Conservation (phyloP, 2,797 vertebrate genomes). For the Scolopax rusticola region DNA sequence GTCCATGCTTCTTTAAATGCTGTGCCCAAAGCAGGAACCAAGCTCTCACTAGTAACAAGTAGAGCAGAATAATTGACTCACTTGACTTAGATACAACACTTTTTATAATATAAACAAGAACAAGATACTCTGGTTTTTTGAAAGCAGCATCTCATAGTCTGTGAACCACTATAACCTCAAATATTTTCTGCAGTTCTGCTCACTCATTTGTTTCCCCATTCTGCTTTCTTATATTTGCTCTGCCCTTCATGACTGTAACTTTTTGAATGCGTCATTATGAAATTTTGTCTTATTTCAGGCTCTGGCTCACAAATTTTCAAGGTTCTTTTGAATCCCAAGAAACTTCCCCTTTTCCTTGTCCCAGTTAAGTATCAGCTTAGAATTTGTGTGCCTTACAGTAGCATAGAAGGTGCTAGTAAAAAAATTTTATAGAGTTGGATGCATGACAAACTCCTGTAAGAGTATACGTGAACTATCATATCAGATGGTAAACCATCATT, state of each 20-base stretch:
- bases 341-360: background rate
- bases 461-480: background rate
- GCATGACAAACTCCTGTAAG: background rate
- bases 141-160: background rate
- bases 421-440: background rate
- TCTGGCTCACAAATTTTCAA: background rate
- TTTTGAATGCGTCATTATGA: background rate
- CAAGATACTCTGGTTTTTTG: background rate
- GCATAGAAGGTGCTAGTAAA: background rate
- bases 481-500: background rate
- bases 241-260: background rate
- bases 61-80: constrained; percentile 65
- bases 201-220: background rate
- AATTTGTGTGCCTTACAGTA: background rate
- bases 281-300: background rate
- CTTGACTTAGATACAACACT: constrained; percentile 17
- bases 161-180: background rate
- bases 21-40: background rate
- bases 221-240: background rate
- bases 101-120: background rate
- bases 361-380: background rate
- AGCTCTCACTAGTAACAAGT: constrained; percentile 28
- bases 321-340: background rate
- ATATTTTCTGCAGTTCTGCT: constrained; percentile 25
- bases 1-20: background rate